phyloP scores from a whole-genome alignment of 2,113 vertebrate species.

The Stegostoma tigrinum region DNA sequence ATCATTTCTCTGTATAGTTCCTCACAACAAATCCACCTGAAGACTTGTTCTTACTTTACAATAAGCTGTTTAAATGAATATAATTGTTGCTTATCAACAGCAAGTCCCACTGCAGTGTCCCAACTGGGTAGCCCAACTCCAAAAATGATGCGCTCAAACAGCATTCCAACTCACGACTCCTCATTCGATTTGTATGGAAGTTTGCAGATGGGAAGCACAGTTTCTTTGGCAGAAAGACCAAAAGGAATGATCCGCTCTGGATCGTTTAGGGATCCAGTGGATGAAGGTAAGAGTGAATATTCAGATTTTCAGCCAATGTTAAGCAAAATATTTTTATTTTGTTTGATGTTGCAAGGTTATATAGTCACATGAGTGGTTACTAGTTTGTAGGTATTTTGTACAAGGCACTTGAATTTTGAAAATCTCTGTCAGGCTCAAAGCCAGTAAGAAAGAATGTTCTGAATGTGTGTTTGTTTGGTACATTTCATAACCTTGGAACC shows the following conservation, averaged over 20 bases:
- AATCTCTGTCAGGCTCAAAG: not conserved
- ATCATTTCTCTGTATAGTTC: not conserved
- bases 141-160: constrained; percentile 91
- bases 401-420: not conserved
- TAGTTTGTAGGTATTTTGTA: not conserved
- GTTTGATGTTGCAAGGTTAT: too few relatives aligned
- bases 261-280: constrained; percentile 83
- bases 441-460: not conserved
- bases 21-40: constrained; percentile 39
- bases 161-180: constrained; percentile 87
- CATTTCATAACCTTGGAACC: not conserved
- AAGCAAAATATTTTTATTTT: not conserved
- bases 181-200: constrained; percentile 79
- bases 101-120: constrained; percentile 65
- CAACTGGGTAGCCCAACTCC: constrained; percentile 54
- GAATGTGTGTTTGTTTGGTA: not conserved
- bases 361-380: not conserved
- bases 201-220: constrained; percentile 82
- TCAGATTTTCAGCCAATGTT: not conserved
- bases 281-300: constrained; percentile 69
- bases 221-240: constrained; percentile 84
- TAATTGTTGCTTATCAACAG: constrained; percentile 41
- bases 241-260: constrained; percentile 89
- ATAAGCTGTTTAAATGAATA: not conserved
- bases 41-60: not conserved